Percentiles rank a stretch among this genome's conserved stretches.
Evolutionary conservation across 1,140 invertebrate species (phyloP).

Genomic region (Macrocentrus cingulum): DNA sequence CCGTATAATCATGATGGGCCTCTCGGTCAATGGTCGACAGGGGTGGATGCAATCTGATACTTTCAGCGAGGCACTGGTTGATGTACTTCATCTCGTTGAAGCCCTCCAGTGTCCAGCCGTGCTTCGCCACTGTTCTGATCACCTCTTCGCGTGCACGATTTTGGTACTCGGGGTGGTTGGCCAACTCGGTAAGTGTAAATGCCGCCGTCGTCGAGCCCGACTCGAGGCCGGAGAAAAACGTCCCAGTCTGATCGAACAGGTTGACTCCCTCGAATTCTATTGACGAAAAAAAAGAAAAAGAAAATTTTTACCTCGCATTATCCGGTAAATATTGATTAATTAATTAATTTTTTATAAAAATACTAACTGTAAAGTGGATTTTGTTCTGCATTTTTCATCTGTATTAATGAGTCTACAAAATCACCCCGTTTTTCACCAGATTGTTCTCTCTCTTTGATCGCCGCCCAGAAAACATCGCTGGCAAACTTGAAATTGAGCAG

Average conservation of each 20-base stretch:
- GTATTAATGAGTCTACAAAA: slow-evolving; percentile 32
- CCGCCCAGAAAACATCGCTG: slow-evolving; percentile 32
- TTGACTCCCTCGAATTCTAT: not conserved
- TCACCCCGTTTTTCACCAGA: slow-evolving; percentile 35
- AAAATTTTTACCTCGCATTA: too few relatives aligned
- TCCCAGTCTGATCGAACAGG: not conserved
- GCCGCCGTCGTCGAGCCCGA: not conserved
- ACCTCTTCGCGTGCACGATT: slow-evolving; percentile 64
- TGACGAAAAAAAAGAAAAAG: too few relatives aligned
- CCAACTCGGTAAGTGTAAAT: not conserved
- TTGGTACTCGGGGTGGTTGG: slow-evolving; percentile 25
- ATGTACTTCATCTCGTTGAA: slow-evolving; percentile 50
- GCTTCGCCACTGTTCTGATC: slow-evolving; percentile 46
- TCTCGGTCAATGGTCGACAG: slow-evolving; percentile 62
- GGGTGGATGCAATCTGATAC: slow-evolving; percentile 63
- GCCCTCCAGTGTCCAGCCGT: slow-evolving; percentile 43
- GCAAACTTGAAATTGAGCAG: slow-evolving; percentile 21
- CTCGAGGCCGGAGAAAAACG: not conserved
- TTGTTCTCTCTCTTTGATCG: slow-evolving; percentile 34
- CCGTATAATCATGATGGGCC: slow-evolving; percentile 52
- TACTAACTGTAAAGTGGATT: slow-evolving; percentile 31
- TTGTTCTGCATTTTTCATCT: slow-evolving; percentile 36
- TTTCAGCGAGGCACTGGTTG: slow-evolving; percentile 42
- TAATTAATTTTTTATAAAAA: too few relatives aligned
- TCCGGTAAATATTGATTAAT: too few relatives aligned